Evolutionary conservation across 2,113 vertebrate genomes (phyloP).

Genomic region (Sinocyclocheilus anophthalmus): DNA sequence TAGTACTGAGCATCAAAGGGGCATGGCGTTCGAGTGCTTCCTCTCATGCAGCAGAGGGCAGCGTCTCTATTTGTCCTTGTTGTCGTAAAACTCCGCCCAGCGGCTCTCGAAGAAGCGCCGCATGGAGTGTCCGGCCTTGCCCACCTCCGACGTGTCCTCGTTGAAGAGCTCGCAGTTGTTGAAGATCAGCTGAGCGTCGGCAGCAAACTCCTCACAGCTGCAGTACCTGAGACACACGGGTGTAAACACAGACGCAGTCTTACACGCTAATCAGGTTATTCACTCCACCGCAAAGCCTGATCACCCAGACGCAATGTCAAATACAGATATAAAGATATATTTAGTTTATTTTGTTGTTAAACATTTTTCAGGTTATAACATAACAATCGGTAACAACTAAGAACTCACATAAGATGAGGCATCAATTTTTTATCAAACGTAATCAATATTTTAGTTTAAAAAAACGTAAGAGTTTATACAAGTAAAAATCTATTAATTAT

Average conservation of each 20-base stretch:
- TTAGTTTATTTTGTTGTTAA: no score
- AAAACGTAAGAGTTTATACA: no score
- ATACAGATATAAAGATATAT: not conserved
- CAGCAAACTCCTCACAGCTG: conserved; percentile 89
- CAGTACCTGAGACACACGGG: conserved; percentile 78
- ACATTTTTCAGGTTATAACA: no score
- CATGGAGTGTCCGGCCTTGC: conserved; percentile 86
- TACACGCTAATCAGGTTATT: not conserved
- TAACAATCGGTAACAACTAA: no score
- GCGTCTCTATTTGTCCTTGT: conserved; percentile 77
- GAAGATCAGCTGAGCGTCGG: conserved; percentile 88
- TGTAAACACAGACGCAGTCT: no score
- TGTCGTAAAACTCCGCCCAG: conserved; percentile 93
- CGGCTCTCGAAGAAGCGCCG: conserved; percentile 91
- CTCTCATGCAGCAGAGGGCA: conserved; percentile 54
- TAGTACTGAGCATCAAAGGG: conserved; percentile 58
- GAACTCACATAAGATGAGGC: no score
- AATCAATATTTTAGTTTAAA: no score
- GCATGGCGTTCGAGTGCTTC: conserved; percentile 57
- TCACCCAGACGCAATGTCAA: not conserved
- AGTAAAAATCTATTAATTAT: no score
- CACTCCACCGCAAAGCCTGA: no score
- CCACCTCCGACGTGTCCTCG: conserved; percentile 91
- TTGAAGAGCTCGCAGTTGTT: conserved; percentile 96
- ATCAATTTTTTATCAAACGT: no score